These are phyloP conservation scores for Mesocricetus auratus DNA, from an alignment of 2,113 vertebrate genomes.

Conservation along the genomic window DNA sequence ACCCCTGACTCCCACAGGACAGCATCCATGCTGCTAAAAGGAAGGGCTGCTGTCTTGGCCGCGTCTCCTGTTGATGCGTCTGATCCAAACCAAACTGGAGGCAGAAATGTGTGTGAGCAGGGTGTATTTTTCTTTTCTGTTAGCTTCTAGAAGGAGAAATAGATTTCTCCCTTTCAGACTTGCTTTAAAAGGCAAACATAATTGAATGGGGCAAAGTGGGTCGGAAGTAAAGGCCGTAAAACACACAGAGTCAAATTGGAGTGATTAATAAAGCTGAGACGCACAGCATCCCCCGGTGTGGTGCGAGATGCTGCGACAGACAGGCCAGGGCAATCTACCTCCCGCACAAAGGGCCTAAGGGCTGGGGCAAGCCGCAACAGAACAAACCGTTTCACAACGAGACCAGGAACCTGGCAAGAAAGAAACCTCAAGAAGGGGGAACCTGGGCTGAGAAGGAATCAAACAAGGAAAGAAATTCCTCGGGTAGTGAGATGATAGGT, in stretches of 20 bases:
- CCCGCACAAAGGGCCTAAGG: slow-evolving; percentile 84
- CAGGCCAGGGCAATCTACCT: slow-evolving; percentile 90
- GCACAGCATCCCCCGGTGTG: slow-evolving; percentile 38
- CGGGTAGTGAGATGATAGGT: background rate
- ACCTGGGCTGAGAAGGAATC: slow-evolving; percentile 6
- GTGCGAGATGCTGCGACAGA: slow-evolving; percentile 82
- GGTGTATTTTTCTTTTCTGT: background rate
- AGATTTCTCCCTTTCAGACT: slow-evolving; percentile 43
- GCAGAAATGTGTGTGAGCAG: background rate
- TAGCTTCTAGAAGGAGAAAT: slow-evolving; percentile 63
- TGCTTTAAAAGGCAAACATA: slow-evolving; percentile 69
- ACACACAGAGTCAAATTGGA: slow-evolving; percentile 59
- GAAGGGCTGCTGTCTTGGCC: background rate
- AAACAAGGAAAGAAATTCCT: slow-evolving; percentile 55
- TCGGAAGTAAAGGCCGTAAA: slow-evolving; percentile 71
- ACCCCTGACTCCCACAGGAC: background rate
- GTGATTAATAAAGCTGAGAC: slow-evolving; percentile 68
- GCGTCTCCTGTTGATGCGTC: background rate
- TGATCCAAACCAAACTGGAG: slow-evolving; percentile 15
- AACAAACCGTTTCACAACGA: slow-evolving; percentile 67
- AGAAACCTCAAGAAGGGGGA: slow-evolving; percentile 35
- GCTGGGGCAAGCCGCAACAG: slow-evolving; percentile 88
- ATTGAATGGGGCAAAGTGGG: slow-evolving; percentile 57
- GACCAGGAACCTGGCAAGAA: slow-evolving; percentile 78
- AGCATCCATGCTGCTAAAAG: background rate